A percentile compares a stretch with the other conserved stretches of the same genome.
These are phyloP conservation scores for Micropoecilia bifurca DNA, from an alignment of 2,797 vertebrate species.

Conservation along the genomic window DNA sequence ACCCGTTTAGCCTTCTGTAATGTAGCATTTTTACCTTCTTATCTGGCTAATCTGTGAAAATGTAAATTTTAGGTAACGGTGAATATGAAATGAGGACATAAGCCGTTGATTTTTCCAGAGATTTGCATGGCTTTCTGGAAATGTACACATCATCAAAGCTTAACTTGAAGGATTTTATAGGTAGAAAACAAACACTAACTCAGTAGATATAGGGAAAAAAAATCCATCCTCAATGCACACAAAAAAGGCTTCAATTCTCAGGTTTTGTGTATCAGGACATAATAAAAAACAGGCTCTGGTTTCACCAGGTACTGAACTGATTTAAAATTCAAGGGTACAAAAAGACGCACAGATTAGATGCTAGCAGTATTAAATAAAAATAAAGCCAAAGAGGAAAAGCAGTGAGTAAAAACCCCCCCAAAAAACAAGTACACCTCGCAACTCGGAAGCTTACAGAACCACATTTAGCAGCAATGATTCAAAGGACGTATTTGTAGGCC, in stretches of 20 bases:
- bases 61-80: not conserved
- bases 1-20: slow-evolving; percentile 21
- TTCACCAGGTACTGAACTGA: not conserved
- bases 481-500: not conserved
- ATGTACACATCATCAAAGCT: not conserved
- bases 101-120: not conserved
- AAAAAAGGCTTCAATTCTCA: not conserved
- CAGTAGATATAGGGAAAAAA: not conserved
- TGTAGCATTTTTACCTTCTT: slow-evolving; percentile 5
- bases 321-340: not conserved
- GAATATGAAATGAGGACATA: not conserved
- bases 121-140: not conserved
- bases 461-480: not conserved
- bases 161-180: not conserved
- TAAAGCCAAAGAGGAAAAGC: not conserved
- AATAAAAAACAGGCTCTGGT: not conserved
- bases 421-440: not conserved
- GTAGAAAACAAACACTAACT: not conserved
- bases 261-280: not conserved
- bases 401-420: not conserved
- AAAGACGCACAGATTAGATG: not conserved
- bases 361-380: not conserved
- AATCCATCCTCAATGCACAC: not conserved
- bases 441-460: not conserved
- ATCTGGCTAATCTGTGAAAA: slow-evolving; percentile 8